Evolutionary conservation across 2,113 vertebrate species (phyloP).

Genomic region (Campylorhamphus procurvoides): DNA sequence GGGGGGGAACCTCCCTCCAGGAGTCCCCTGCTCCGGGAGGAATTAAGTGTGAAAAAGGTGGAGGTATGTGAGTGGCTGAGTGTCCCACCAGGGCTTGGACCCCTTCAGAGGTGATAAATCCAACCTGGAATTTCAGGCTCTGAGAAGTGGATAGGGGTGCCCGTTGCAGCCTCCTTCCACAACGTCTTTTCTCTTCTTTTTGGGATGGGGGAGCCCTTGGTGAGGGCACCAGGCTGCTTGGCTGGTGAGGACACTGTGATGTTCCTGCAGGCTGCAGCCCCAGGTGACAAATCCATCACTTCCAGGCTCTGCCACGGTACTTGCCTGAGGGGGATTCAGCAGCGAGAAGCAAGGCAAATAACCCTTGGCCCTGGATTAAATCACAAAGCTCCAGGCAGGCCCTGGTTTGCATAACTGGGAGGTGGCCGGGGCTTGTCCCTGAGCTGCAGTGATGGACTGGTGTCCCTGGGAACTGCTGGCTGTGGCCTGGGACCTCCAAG

Average conservation of each 20-base stretch:
- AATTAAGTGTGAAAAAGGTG: not conserved
- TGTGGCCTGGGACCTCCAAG: not conserved
- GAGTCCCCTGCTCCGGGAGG: not conserved
- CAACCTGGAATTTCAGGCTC: not conserved
- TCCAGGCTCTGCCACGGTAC: not conserved
- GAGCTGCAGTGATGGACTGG: not conserved
- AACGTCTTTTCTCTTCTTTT: not conserved
- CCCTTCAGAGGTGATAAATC: not conserved
- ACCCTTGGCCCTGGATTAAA: not conserved
- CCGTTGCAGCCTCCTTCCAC: not conserved
- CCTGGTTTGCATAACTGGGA: not conserved
- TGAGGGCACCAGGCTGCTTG: not conserved
- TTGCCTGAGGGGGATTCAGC: not conserved
- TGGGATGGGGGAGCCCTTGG: not conserved
- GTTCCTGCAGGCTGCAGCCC: not conserved
- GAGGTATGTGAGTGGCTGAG: not conserved
- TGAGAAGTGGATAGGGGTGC: not conserved
- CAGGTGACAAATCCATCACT: not conserved
- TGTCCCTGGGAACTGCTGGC: not conserved
- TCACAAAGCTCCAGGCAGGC: not conserved
- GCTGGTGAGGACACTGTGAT: accelerated
- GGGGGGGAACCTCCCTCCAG: not conserved
- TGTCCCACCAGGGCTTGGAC: accelerated
- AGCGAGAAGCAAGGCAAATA: not conserved
- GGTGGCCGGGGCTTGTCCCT: not conserved